Evolutionary conservation across 2,888 invertebrate genomes (phyloP).

Genomic region (Calameuta pallipes): DNA sequence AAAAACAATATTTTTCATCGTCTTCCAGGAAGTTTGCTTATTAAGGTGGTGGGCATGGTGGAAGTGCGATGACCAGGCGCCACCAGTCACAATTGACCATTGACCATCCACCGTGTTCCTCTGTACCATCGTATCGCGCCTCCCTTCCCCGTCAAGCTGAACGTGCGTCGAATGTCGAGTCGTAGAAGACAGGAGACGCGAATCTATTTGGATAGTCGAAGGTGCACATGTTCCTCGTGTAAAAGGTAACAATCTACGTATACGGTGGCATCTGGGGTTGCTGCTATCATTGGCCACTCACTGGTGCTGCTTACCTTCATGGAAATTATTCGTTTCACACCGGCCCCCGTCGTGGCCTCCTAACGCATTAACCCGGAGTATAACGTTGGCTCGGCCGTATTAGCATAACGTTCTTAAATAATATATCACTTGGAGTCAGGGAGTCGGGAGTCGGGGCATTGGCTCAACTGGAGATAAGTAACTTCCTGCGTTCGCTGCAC

Average conservation of each 20-base stretch:
- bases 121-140: not conserved
- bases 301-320: conserved; percentile 17
- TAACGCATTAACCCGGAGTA: conserved; percentile 20
- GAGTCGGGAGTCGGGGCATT: conserved; percentile 28
- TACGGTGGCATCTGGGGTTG: not conserved
- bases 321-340: conserved; percentile 43
- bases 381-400: conserved; percentile 39
- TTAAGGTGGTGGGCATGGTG: conserved; percentile 36
- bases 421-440: conserved; percentile 50
- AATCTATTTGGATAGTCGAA: not conserved
- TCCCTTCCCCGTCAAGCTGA: not conserved
- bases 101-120: not conserved
- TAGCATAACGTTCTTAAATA: conserved; percentile 56
- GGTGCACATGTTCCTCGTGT: not conserved
- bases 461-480: conserved; percentile 49
- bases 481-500: conserved; percentile 47
- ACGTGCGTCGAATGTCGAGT: conserved; percentile 1
- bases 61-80: not conserved
- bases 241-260: not conserved
- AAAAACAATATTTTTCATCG: conserved; percentile 60
- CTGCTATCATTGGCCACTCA: not conserved
- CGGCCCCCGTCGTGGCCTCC: conserved; percentile 33
- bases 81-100: not conserved
- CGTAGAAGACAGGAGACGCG: not conserved
- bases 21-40: conserved; percentile 59